These are phyloP conservation scores for Petrophora chlorosata DNA, from an alignment of 2,888 invertebrate genomes.

Conservation along the genomic window DNA sequence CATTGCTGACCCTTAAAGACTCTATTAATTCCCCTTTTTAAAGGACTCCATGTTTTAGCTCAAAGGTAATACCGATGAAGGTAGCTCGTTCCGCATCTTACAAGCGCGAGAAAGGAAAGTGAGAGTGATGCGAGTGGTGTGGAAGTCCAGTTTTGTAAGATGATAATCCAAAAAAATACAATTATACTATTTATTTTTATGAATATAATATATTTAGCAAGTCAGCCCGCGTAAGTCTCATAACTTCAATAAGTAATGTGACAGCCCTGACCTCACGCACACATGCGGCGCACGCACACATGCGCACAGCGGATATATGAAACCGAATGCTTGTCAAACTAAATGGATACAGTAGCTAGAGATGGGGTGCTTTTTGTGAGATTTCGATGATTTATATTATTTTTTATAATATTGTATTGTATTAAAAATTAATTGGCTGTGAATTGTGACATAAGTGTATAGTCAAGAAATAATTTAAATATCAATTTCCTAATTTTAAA, in stretches of 20 bases:
- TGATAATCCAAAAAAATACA: not conserved
- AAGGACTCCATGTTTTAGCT: no score
- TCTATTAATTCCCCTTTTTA: no score
- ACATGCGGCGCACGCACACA: slow-evolving; percentile 47
- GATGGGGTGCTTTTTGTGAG: slow-evolving; percentile 37
- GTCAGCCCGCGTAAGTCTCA: slow-evolving; percentile 11
- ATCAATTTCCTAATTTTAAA: no score
- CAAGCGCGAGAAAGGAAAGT: no score
- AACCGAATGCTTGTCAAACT: slow-evolving; percentile 83
- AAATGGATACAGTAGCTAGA: slow-evolving; percentile 77
- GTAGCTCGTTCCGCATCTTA: no score
- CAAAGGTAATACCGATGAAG: no score
- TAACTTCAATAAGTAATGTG: slow-evolving; percentile 9
- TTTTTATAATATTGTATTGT: not conserved
- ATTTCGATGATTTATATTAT: slow-evolving; percentile 22
- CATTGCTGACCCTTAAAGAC: no score
- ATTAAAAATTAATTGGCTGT: no score
- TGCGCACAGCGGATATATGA: slow-evolving; percentile 62
- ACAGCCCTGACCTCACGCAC: slow-evolving; percentile 41
- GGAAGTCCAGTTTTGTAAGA: no score
- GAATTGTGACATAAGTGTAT: no score
- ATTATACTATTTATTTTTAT: not conserved
- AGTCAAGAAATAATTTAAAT: no score
- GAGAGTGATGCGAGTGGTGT: no score
- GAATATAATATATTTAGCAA: slow-evolving; percentile 11